Percentiles rank a stretch among this genome's conserved stretches.
Evolutionary conservation across 2,113 vertebrate species (phyloP).

Genomic region (Halcyon senegalensis): DNA sequence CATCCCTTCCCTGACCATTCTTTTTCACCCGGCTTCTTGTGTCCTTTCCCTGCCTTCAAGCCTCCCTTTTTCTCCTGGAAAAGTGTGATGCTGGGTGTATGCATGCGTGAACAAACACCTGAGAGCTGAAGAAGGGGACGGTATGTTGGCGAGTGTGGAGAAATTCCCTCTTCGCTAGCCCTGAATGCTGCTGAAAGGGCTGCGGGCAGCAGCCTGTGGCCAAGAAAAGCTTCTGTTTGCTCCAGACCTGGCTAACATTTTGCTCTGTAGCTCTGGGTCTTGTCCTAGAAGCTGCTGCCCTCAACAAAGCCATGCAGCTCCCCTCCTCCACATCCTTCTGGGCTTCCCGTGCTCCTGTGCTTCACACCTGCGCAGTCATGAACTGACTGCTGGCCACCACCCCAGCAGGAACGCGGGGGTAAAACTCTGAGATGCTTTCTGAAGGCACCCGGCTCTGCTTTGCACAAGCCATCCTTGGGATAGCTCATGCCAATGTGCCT

Average conservation of each 20-base stretch:
- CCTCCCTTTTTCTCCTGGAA: background rate
- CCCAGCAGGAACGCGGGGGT: background rate
- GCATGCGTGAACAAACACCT: background rate
- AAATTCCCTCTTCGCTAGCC: background rate
- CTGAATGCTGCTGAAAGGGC: background rate
- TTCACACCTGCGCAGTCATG: fast-evolving
- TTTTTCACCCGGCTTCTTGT: background rate
- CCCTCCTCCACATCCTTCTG: fast-evolving
- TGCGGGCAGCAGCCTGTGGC: background rate
- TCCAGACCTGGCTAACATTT: background rate
- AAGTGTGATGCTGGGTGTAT: background rate
- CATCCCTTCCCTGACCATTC: constrained; percentile 15
- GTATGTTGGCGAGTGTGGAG: background rate
- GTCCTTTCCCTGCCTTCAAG: background rate
- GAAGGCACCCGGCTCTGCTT: background rate
- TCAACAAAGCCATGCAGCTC: background rate
- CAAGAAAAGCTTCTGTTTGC: background rate
- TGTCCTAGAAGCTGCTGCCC: background rate
- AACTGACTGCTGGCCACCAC: background rate
- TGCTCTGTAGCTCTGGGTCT: background rate
- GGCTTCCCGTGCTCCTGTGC: background rate
- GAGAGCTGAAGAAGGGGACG: background rate
- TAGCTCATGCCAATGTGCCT: fast-evolving
- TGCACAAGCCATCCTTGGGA: background rate
- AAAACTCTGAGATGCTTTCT: background rate